Conservation (phyloP, 2,113 vertebrate genomes). For the Hydropotes inermis region DNA sequence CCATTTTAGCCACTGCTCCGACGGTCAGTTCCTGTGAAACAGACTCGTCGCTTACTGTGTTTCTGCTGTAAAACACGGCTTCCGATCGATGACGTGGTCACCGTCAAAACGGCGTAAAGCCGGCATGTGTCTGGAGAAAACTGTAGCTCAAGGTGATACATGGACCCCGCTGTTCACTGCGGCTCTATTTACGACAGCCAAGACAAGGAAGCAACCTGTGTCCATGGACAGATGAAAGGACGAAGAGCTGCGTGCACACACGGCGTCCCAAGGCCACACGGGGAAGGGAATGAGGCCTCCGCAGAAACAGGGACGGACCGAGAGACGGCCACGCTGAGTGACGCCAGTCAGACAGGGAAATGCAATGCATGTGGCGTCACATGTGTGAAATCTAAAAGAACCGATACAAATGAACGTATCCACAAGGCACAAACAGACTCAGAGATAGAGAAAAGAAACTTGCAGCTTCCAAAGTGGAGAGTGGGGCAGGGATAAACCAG, state of each 20-base stretch:
- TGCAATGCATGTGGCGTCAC: fast-evolving
- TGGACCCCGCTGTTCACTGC: not conserved
- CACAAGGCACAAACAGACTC: not conserved
- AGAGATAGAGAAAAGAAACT: not conserved
- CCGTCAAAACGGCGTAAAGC: not conserved
- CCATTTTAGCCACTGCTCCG: fast-evolving
- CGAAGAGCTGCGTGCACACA: fast-evolving
- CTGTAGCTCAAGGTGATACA: not conserved
- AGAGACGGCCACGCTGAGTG: fast-evolving
- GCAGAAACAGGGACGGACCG: not conserved
- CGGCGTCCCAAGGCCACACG: fast-evolving
- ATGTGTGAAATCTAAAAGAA: fast-evolving
- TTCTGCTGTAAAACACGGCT: too few species aligned
- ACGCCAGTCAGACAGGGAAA: not conserved
- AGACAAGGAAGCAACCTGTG: not conserved
- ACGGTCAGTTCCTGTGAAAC: not conserved
- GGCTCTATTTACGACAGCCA: fast-evolving
- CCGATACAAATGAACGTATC: fast-evolving
- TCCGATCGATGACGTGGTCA: fast-evolving
- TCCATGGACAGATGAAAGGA: not conserved
- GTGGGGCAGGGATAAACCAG: fast-evolving
- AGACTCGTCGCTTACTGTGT: fast-evolving
- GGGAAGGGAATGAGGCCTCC: fast-evolving
- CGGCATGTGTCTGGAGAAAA: not conserved
- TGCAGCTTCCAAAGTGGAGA: not conserved